These are phyloP conservation scores for Heteronetta atricapilla DNA, from an alignment of 2,113 vertebrate species.

Conservation along the genomic window DNA sequence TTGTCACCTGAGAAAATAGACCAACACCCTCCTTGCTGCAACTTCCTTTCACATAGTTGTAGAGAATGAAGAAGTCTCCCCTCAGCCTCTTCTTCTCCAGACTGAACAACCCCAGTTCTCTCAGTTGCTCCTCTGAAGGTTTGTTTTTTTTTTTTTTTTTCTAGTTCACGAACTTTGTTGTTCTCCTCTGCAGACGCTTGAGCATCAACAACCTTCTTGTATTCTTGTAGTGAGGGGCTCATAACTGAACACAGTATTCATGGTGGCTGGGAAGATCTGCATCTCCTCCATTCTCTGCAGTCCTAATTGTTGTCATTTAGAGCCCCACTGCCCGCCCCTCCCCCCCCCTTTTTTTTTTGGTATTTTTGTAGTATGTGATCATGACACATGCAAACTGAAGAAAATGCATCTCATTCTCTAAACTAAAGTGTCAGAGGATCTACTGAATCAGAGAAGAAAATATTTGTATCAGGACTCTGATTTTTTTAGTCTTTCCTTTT, in stretches of 20 bases:
- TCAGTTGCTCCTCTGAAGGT: neutral
- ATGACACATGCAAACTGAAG: accelerated
- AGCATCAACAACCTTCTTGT: neutral
- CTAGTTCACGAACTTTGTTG: neutral
- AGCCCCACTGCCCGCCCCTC: neutral
- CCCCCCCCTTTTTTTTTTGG: neutral
- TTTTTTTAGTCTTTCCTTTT: neutral
- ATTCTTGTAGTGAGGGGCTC: neutral
- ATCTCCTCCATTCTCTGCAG: neutral
- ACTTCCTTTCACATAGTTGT: too few species aligned
- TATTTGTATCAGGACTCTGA: neutral
- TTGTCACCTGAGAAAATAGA: too few species aligned
- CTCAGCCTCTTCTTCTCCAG: neutral
- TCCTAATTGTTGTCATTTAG: neutral
- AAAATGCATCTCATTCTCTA: neutral
- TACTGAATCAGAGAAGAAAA: neutral
- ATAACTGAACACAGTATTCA: too few species aligned
- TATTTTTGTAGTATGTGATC: neutral
- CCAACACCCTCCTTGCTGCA: too few species aligned
- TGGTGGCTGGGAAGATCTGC: neutral
- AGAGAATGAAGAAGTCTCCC: too few species aligned
- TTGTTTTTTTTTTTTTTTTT: too few species aligned
- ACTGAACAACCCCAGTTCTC: neutral
- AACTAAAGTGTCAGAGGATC: neutral
- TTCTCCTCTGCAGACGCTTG: neutral